Evolutionary conservation across 2,113 vertebrate species (phyloP), one percentile per base, ranked within the genome.

Genomic region (Andinoacara biseriatus): DNA sequence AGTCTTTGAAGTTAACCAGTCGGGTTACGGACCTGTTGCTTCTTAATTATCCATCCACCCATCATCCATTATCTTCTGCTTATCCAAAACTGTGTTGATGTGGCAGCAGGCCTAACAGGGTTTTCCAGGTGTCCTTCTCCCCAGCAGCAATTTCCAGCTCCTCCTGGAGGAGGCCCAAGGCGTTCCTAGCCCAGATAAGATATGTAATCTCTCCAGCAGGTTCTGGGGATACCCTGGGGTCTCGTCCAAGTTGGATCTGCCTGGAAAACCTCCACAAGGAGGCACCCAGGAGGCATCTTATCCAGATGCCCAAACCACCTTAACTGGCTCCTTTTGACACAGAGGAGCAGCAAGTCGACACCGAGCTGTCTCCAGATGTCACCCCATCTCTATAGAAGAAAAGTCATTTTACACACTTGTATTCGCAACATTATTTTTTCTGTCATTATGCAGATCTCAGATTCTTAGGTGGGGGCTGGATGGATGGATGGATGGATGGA

Each of bases 1-100:
- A 17, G 49, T 69, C 65, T 29, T 11, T 49, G 63, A 67, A 26
- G 40, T 67, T 67, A 29, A 67, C 22, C 63, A 67, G 10, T 49
- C 40, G 24, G 63, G 46, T 26, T 67, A 29, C 38, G 14, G 63
- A 67, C 63, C 63, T 49, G 63, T 49, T 10, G 5, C 63, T 49
- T 29, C 5, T 22, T 67, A 49, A 67, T 67, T 46, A 49, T 3
- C 3, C 22, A 67, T 40, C 63, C 63, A 67, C 46, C 40, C 26
- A 67, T 67, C 63, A 67, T 67, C 63, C 63, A 49, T 67, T 67
- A 67, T 67, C 22, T 67, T 29, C 40, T 67, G 15, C 63, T 67
- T 67, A 67, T 67, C 22, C 22, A 49, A 67, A 67, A 67, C 29
- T 67, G 63, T 67, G 14, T 67, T 49, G 9, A 40, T 26, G 63